phyloP scores from a whole-genome alignment of 2,888 invertebrate species.

The Ennomos erosarius region DNA sequence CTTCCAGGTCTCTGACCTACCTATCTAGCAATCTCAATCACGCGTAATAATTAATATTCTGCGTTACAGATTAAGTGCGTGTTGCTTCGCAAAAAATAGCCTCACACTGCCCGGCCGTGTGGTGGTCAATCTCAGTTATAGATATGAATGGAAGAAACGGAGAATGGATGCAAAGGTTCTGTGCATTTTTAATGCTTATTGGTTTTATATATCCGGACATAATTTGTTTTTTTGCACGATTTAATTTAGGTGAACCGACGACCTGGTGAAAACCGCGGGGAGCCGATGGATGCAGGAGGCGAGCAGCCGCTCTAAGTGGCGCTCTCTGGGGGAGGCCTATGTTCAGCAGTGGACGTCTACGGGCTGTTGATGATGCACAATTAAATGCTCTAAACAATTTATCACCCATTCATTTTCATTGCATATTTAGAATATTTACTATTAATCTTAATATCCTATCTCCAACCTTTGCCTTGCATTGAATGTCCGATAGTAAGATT shows the following conservation, averaged over 20 bases:
- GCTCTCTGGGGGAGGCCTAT: too few relatives aligned
- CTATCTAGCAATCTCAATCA: slow-evolving; percentile 43
- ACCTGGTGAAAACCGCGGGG: too few relatives aligned
- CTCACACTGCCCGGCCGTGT: slow-evolving; percentile 29
- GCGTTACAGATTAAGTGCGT: slow-evolving; percentile 34
- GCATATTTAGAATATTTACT: not conserved
- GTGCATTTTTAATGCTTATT: slow-evolving; percentile 2
- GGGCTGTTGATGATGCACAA: too few relatives aligned
- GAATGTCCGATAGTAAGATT: slow-evolving; percentile 26
- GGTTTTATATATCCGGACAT: too few relatives aligned
- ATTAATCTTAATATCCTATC: slow-evolving; percentile 11
- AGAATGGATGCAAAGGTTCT: slow-evolving; percentile 6
- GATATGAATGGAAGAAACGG: slow-evolving; percentile 5
- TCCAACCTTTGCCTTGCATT: slow-evolving; percentile 16
- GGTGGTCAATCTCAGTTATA: slow-evolving; percentile 34
- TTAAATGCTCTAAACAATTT: too few relatives aligned
- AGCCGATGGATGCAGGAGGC: too few relatives aligned
- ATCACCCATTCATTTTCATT: too few relatives aligned
- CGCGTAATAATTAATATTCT: slow-evolving; percentile 51
- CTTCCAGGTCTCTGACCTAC: slow-evolving; percentile 32
- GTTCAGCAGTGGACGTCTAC: too few relatives aligned
- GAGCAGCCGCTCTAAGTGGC: too few relatives aligned
- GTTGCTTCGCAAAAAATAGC: slow-evolving; percentile 44
- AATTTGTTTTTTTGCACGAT: too few relatives aligned
- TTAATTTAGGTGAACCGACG: too few relatives aligned